A percentile compares a stretch with the other conserved stretches of the same genome.
phyloP scores from a whole-genome alignment of 1,140 invertebrate species.

The Propsilocerus akamusi region DNA sequence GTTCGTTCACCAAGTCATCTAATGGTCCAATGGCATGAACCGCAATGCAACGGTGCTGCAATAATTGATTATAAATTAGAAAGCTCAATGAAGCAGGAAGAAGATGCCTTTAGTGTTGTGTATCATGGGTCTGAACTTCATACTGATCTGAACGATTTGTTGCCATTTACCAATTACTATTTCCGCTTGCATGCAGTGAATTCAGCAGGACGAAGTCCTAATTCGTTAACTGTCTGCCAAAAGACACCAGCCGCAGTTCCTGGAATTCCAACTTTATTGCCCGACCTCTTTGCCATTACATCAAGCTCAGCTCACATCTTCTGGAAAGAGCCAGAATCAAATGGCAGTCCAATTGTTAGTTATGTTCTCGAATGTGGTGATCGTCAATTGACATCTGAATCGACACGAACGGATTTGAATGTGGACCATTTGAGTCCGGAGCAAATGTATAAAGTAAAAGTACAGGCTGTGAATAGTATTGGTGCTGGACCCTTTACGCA shows the following conservation, averaged over 20 bases:
- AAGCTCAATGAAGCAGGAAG: slow-evolving; percentile 28
- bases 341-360: slow-evolving; percentile 50
- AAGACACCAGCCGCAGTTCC: slow-evolving; percentile 55
- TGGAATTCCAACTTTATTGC: slow-evolving; percentile 36
- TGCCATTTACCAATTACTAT: slow-evolving; percentile 56
- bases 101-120: slow-evolving; percentile 27
- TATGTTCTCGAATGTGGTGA: slow-evolving; percentile 62
- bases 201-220: slow-evolving; percentile 49
- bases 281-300: slow-evolving; percentile 33
- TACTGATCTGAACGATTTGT: slow-evolving; percentile 49
- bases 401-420: slow-evolving; percentile 28
- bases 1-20: slow-evolving; percentile 42
- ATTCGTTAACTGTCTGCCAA: slow-evolving; percentile 41
- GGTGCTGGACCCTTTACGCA: slow-evolving; percentile 60
- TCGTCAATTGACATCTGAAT: slow-evolving; percentile 33
- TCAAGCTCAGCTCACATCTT: slow-evolving; percentile 43
- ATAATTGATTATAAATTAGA: slow-evolving; percentile 62
- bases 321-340: slow-evolving; percentile 50
- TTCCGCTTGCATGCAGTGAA: slow-evolving; percentile 64
- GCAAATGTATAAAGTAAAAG: slow-evolving; percentile 44
- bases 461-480: slow-evolving; percentile 67
- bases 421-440: slow-evolving; percentile 32
- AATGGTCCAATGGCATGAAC: slow-evolving; percentile 55
- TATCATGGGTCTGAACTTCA: slow-evolving; percentile 34
- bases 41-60: slow-evolving; percentile 55